Conservation (phyloP, 2,797 vertebrate species). For the Paedocypris micromegethes region DNA sequence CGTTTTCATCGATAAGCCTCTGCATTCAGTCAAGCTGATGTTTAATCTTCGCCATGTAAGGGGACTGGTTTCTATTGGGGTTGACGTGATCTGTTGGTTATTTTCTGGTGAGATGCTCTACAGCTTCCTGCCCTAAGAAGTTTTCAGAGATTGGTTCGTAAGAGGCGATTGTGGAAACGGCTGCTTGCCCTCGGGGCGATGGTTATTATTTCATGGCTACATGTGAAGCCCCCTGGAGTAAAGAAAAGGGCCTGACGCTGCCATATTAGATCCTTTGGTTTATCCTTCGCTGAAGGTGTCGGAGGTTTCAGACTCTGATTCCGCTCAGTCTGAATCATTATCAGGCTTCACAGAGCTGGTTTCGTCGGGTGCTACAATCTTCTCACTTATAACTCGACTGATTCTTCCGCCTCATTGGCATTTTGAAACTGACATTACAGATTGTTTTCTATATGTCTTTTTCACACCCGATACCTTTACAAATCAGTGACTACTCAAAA, state of each 20-base stretch:
- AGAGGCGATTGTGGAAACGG: conserved; percentile 4
- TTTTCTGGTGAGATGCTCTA: no score
- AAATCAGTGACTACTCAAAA: no score
- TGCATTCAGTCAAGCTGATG: no score
- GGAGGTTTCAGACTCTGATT: conserved; percentile 9
- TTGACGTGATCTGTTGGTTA: no score
- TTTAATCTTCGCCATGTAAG: no score
- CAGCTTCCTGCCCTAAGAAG: no score
- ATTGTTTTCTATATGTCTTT: no score
- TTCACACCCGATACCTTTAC: no score
- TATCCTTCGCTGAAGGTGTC: conserved; percentile 26
- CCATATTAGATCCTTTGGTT: conserved; percentile 13
- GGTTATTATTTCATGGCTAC: conserved; percentile 18
- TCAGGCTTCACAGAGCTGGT: conserved; percentile 20
- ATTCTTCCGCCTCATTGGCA: conserved; percentile 11
- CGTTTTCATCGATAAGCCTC: no score
- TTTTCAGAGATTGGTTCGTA: not conserved
- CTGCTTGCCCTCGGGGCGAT: conserved; percentile 17
- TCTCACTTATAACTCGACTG: conserved; percentile 10
- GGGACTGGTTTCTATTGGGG: no score
- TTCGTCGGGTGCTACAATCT: not conserved
- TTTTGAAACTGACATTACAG: not conserved
- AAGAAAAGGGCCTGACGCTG: conserved; percentile 27
- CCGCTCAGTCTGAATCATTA: conserved; percentile 19
- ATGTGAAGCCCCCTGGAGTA: conserved; percentile 15